These are phyloP conservation scores for Arenaria interpres DNA, from an alignment of 2,113 vertebrate genomes.

Conservation along the genomic window DNA sequence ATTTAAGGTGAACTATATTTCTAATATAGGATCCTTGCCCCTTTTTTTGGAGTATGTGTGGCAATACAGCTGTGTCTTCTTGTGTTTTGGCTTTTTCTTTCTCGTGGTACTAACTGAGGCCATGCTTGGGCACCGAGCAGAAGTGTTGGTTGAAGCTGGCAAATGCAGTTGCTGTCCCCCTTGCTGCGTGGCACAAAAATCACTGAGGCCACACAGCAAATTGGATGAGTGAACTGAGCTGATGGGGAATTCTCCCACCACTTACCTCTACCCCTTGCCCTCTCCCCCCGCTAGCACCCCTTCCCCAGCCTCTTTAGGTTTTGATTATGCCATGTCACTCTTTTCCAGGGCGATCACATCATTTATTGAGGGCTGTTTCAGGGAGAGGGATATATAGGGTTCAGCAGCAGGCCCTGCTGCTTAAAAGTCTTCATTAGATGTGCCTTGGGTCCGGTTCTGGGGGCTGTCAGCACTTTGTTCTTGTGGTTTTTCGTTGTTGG, in stretches of 20 bases:
- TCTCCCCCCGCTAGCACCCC: accelerated
- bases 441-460: background rate
- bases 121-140: background rate
- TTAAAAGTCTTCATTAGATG: background rate
- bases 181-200: background rate
- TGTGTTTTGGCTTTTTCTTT: background rate
- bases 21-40: background rate
- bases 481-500: background rate
- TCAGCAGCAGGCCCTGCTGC: background rate
- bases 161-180: background rate
- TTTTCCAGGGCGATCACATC: background rate
- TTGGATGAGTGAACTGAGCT: background rate
- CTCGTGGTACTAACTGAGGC: background rate
- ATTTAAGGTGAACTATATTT: background rate
- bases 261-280: background rate
- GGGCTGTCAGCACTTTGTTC: background rate
- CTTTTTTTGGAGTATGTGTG: background rate
- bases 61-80: background rate
- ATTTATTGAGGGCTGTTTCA: background rate
- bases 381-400: background rate
- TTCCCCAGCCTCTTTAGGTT: background rate
- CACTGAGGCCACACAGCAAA: background rate
- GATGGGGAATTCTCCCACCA: background rate
- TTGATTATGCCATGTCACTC: background rate
- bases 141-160: background rate